Conservation (phyloP, 2,113 vertebrate genomes). For the Vidua chalybeata region DNA sequence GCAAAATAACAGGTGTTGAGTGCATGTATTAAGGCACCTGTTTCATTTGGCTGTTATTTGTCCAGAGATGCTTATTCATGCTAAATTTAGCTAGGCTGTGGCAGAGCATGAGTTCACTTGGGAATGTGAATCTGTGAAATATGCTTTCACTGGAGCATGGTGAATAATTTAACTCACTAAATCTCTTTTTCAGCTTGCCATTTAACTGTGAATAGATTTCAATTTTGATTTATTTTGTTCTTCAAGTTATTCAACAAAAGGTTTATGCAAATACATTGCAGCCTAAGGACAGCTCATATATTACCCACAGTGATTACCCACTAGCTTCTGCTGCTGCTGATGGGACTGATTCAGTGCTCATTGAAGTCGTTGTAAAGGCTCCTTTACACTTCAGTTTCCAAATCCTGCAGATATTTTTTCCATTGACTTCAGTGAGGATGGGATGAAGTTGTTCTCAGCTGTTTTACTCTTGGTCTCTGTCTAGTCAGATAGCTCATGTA, state of each 20-base stretch:
- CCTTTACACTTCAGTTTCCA: neutral
- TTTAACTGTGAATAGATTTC: slow-evolving; percentile 62
- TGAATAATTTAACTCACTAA: slow-evolving; percentile 64
- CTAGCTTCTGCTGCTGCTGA: neutral
- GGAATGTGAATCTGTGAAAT: slow-evolving; percentile 56
- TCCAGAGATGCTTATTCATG: slow-evolving; percentile 50
- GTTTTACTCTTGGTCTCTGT: neutral
- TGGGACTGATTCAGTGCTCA: neutral
- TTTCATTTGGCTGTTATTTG: slow-evolving; percentile 48
- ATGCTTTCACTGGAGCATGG: slow-evolving; percentile 42
- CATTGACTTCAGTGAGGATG: neutral
- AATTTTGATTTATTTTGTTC: slow-evolving; percentile 66
- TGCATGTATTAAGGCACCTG: slow-evolving; percentile 22
- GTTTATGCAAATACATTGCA: slow-evolving; percentile 59
- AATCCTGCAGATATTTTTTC: neutral
- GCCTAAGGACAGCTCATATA: slow-evolving; percentile 27
- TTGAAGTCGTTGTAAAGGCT: neutral
- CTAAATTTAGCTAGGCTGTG: slow-evolving; percentile 48
- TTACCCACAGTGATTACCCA: neutral
- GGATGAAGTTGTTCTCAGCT: neutral
- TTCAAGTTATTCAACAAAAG: slow-evolving; percentile 59
- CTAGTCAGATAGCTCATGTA: neutral
- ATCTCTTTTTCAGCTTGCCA: slow-evolving; percentile 56
- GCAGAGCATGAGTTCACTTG: slow-evolving; percentile 31
- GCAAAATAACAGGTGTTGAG: slow-evolving; percentile 19